Evolutionary conservation across 2,888 invertebrate genomes (phyloP), one percentile per base, ranked within the genome.

Genomic region (Spodoptera picta): DNA sequence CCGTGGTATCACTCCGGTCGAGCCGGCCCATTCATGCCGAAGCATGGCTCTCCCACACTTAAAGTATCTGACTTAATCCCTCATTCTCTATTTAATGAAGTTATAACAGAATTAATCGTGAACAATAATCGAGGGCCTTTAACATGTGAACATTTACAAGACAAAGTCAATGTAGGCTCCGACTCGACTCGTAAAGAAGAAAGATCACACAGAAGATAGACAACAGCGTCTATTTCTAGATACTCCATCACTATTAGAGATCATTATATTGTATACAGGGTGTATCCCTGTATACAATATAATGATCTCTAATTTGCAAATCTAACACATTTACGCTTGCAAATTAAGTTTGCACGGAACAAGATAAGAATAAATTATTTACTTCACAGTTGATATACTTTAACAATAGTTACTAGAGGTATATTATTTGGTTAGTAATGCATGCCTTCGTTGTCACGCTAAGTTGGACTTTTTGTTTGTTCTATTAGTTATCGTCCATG

Each of bases 241-340:
- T 44, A 14, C 58, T 19, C 46, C 27, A 57, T 31, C 48, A 50
- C 23, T 1, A n/a, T 24, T 42, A 45, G 14, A 56, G n/a, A n/a
- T n/a, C n/a, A n/a, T n/a, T n/a, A n/a, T n/a, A n/a, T n/a, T n/a
- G n/a, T n/a, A n/a, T n/a, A n/a, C n/a, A n/a, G n/a, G n/a, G n/a
- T n/a, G n/a, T n/a, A n/a, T n/a, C n/a, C 48, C 9, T 14, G 66
- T n/a, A 48, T 12, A 70, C 72, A 71, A 71, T 73, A 58, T 50
- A 74, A 61, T 11, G 47, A 36, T 27, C 41, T 59, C 45, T 57
- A 48, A 48, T 43, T 56, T 50, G 48, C 31, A 60, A 68, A 69
- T 69, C 19, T 56, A 53, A 63, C 56, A 62, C 47, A 64, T 56
- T 61, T 53, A 59, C 56, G 49, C 49, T 55, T 63, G 60, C 59